These are phyloP conservation scores for Eurystomus glaucurus DNA, from an alignment of 2,797 vertebrate species.

Conservation along the genomic window DNA sequence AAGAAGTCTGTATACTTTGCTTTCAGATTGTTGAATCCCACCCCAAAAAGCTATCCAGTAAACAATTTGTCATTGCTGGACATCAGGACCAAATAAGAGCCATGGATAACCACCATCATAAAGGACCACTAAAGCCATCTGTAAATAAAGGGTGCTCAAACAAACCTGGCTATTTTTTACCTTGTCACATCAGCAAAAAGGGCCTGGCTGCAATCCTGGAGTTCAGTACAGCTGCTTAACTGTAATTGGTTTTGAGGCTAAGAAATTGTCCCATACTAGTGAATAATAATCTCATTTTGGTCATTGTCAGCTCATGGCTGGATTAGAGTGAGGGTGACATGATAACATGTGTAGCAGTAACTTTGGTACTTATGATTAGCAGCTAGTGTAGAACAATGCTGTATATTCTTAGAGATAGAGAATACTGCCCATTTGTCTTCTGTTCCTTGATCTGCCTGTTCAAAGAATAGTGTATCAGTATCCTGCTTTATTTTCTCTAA, in stretches of 20 bases:
- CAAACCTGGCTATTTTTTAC: background rate
- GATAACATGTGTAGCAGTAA: background rate
- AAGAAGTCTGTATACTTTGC: background rate
- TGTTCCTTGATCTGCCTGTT: background rate
- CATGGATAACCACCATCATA: background rate
- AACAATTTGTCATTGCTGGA: background rate
- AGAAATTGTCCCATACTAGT: background rate
- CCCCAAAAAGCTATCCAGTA: background rate
- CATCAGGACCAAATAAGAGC: background rate
- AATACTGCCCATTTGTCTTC: background rate
- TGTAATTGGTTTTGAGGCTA: background rate
- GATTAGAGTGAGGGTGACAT: rapidly evolving
- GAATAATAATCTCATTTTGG: background rate
- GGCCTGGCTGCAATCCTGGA: background rate
- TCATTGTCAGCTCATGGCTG: background rate
- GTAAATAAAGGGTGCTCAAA: background rate
- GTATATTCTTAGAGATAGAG: background rate
- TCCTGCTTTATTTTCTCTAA: background rate
- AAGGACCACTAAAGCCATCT: background rate
- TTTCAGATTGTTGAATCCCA: background rate
- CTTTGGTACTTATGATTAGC: background rate
- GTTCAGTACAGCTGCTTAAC: background rate
- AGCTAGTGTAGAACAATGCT: background rate
- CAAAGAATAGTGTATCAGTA: background rate
- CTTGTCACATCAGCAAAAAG: background rate